Evolutionary conservation across 1,140 invertebrate species (phyloP), one percentile per base, ranked within the genome.

Genomic region (Nebria ingens): DNA sequence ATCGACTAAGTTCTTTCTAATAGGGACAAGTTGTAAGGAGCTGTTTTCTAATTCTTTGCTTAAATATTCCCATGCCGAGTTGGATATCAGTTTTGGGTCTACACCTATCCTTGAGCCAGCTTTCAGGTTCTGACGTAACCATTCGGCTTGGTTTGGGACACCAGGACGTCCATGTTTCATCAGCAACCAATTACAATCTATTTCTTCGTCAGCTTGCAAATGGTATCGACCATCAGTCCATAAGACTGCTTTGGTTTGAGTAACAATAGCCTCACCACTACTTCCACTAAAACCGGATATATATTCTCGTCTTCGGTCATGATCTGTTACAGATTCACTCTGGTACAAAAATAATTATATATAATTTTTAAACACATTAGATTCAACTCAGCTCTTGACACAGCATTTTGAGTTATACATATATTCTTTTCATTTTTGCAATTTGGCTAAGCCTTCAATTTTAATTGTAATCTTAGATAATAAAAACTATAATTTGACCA

Each of bases 211-310:
- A 0, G 89, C 89, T 62, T 86, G 84, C 19, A 85, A 69, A 62
- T 85, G 83, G 71, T 96, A 96, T 22, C 91, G 77, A 1, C 88
- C 83, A 68, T 97, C 88, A 1, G 92, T 91, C 94, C 93, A 97
- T 17, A 97, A 63, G 1, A 86, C 83, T 0, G 92, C 89, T 20
- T 80, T 80, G n/a, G 75, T 71, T 42, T 72, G 63, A 0, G 89
- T 92, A 2, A 97, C 76, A 1, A 94, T 78, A 0, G 86, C 91
- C 1, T 83, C 82, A 0, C 85, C 92, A 34, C 83, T 81, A 15
- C 82, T 84, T 1, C 95, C 95, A 53, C 81, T 84, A 71, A 95
- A 98, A 2, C 91, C 91, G 51, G 86, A 87, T 2, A 98, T 79
- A 69, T 85, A 97, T 57, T 82, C 75, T 58, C 90, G 71, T 51